These are phyloP conservation scores for Gymnodraco acuticeps DNA, from an alignment of 2,797 vertebrate genomes.

Conservation along the genomic window DNA sequence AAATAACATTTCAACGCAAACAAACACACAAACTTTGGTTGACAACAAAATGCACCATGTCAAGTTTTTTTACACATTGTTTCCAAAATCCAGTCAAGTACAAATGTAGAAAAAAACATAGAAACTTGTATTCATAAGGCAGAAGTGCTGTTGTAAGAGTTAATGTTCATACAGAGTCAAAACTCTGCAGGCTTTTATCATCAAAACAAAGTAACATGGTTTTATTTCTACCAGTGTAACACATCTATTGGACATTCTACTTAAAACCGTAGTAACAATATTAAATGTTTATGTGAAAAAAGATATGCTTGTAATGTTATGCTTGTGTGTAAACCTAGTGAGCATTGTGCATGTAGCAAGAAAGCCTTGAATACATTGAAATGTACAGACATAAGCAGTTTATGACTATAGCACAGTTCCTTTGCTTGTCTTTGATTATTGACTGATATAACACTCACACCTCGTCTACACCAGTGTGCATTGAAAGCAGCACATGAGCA, in stretches of 20 bases:
- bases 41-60: conserved; percentile 71
- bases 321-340: conserved; percentile 35
- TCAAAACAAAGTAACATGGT: conserved; percentile 11
- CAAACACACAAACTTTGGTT: conserved; percentile 80
- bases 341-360: not conserved
- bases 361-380: conserved; percentile 17
- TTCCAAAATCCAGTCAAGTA: conserved; percentile 66
- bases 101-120: conserved; percentile 69
- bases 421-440: conserved; percentile 13
- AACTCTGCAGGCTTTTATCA: conserved; percentile 29
- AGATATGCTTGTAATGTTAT: conserved; percentile 16
- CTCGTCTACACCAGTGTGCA: conserved; percentile 6
- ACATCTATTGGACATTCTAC: conserved; percentile 45
- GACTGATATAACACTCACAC: conserved; percentile 14
- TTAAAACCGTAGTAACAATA: not conserved
- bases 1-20: conserved; percentile 61
- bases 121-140: conserved; percentile 75
- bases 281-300: not conserved
- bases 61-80: conserved; percentile 60
- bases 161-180: conserved; percentile 28
- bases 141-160: conserved; percentile 68
- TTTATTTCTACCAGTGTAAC: conserved; percentile 23
- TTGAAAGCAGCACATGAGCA: conserved; percentile 6
- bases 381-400: not conserved
- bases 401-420: conserved; percentile 12